These are phyloP conservation scores for Synanceia verrucosa DNA, from an alignment of 2,797 vertebrate genomes.

Conservation along the genomic window DNA sequence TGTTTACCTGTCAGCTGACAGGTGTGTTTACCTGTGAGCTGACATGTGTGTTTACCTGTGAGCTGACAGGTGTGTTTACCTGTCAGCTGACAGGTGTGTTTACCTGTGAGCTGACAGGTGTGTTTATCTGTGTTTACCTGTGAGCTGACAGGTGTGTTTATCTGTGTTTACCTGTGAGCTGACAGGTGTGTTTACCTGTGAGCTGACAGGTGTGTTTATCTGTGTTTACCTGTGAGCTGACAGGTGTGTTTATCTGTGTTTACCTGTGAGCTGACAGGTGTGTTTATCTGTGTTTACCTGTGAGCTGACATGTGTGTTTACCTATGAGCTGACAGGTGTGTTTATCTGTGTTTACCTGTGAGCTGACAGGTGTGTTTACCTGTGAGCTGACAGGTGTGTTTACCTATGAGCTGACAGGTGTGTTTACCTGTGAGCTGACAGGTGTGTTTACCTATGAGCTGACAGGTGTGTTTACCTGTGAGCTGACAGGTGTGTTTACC, in stretches of 20 bases:
- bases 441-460: slow-evolving; percentile 68
- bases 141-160: too few relatives aligned
- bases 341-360: slow-evolving; percentile 71
- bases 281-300: not conserved
- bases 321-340: too few relatives aligned
- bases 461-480: too few relatives aligned
- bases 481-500: too few relatives aligned
- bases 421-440: too few relatives aligned
- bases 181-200: slow-evolving; percentile 14
- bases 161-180: slow-evolving; percentile 71
- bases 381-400: too few relatives aligned
- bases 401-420: not conserved
- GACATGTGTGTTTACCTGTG: slow-evolving; percentile 65
- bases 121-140: too few relatives aligned
- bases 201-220: too few relatives aligned
- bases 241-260: not conserved
- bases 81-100: too few relatives aligned
- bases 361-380: too few relatives aligned
- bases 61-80: slow-evolving; percentile 49
- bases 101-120: not conserved
- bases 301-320: not conserved
- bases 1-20: not conserved
- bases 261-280: slow-evolving; percentile 70
- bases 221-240: too few relatives aligned
- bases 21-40: too few relatives aligned